Base-by-base conservation (phyloP, 2,888 invertebrate species). In the Epirrita christyi region DNA sequence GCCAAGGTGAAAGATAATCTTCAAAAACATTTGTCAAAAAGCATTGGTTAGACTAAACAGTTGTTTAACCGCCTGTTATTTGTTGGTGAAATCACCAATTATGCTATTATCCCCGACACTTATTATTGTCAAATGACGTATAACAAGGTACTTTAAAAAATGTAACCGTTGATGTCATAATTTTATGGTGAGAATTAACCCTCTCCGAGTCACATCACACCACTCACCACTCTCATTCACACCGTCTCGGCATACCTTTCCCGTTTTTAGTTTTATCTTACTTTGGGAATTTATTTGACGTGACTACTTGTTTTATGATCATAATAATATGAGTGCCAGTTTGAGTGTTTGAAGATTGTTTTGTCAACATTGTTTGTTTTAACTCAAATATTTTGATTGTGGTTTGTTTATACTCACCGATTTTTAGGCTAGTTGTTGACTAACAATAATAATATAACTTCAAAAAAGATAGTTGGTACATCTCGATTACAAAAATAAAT, bases 141-240 rank as follows among this genome's bases (percentile, higher is more conserved):
- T n/a, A n/a, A n/a, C n/a, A n/a, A n/a, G n/a, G n/a, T n/a, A n/a
- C n/a, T n/a, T n/a, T n/a, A n/a, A n/a, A n/a, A n/a, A n/a, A n/a
- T 21, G 21, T 4, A 21, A 21, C 21, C 4, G 21, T 21, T 32
- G n/a, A n/a, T 10, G 32, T 32, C 2, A 32, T 32, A 10, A 45
- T 29, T 13, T 34, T 14, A 52, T 47, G 47, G 51, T 52, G 57
- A 48, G 51, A 52, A 32, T 43, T 47, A 52, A 52, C 43, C 47
- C 68, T 76, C 73, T 56, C 69, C 72, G 56, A 75, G 66, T 76
- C 80, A 78, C 78, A 78, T 78, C n/a, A n/a, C n/a, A n/a, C 7
- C 32, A 32, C 32, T 32, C 21, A 8, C 2, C 8, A 55, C 56
- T 67, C 61, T 64, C 63, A 65, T 72, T 68, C 70, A 72, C 68